phyloP scores from a whole-genome alignment of 1,140 invertebrate species.

The Bombyx mandarina region DNA sequence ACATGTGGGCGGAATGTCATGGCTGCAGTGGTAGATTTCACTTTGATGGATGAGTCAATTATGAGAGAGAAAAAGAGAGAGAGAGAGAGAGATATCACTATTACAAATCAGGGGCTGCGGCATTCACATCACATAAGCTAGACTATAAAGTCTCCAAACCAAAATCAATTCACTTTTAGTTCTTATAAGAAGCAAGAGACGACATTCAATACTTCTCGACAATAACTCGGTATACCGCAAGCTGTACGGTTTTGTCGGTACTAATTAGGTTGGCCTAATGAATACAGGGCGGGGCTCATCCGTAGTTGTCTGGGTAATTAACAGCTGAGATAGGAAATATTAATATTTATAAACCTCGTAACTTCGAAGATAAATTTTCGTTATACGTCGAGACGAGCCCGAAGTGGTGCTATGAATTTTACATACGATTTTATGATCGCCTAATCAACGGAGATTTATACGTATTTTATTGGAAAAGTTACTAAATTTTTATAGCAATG shows the following conservation, averaged over 20 bases:
- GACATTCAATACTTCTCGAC: slow-evolving; percentile 36
- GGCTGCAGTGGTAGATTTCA: too few species aligned
- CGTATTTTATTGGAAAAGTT: too few species aligned
- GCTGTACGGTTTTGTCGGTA: slow-evolving; percentile 42
- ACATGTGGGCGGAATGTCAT: too few species aligned
- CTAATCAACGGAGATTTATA: slow-evolving; percentile 4
- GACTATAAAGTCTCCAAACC: too few species aligned
- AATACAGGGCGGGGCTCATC: slow-evolving; percentile 60
- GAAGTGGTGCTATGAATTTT: slow-evolving; percentile 48
- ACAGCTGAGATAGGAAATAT: slow-evolving; percentile 66
- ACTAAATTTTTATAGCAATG: too few species aligned
- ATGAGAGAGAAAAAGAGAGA: too few species aligned
- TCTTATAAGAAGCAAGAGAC: slow-evolving; percentile 17
- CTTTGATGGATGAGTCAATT: too few species aligned
- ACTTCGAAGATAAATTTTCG: slow-evolving; percentile 43
- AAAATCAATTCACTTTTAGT: slow-evolving; percentile 13
- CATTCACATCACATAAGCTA: not conserved
- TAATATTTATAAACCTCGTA: slow-evolving; percentile 61
- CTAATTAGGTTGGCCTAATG: slow-evolving; percentile 62
- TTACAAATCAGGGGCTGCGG: too few species aligned
- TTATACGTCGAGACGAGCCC: slow-evolving; percentile 44
- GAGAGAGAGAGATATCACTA: too few species aligned
- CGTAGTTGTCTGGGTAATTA: slow-evolving; percentile 64
- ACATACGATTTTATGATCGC: slow-evolving; percentile 26
- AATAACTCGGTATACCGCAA: slow-evolving; percentile 34